Percentiles rank a stretch among this genome's conserved stretches.
phyloP scores from a whole-genome alignment of 2,113 vertebrate genomes.

The Chlorodrepanis virens region DNA sequence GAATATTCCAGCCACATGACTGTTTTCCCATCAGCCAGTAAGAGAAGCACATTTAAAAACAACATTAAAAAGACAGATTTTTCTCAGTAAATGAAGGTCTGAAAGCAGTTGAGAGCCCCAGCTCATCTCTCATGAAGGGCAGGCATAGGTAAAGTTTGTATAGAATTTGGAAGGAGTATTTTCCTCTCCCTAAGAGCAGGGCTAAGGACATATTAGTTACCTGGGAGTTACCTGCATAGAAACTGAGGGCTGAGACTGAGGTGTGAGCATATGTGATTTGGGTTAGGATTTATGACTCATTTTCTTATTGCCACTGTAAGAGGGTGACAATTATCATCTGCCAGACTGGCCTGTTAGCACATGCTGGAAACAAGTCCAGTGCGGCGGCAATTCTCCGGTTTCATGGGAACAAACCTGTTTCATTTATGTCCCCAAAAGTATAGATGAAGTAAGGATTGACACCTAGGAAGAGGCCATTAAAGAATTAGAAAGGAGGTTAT shows the following conservation, averaged over 20 bases:
- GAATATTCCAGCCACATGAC: background rate
- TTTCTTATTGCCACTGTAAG: constrained; percentile 3
- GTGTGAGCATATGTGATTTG: background rate
- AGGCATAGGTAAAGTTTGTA: background rate
- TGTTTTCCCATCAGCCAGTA: background rate
- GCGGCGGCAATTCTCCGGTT: accelerated
- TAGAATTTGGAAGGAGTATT: background rate
- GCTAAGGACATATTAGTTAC: background rate
- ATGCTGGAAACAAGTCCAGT: background rate
- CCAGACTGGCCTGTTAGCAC: background rate
- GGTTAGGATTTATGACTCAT: background rate
- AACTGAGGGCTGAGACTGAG: background rate
- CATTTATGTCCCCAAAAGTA: background rate
- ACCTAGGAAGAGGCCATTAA: background rate
- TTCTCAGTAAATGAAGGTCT: background rate
- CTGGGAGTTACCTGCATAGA: background rate
- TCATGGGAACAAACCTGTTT: background rate
- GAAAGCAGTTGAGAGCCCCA: background rate
- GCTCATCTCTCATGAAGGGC: background rate
- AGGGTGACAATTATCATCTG: background rate
- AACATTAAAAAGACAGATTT: background rate
- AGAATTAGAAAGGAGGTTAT: background rate
- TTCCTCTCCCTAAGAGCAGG: background rate
- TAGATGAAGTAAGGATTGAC: background rate
- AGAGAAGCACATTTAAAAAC: constrained; percentile 5